Evolutionary conservation across 2,113 vertebrate species (phyloP).

Genomic region (Sinocyclocheilus grahami): DNA sequence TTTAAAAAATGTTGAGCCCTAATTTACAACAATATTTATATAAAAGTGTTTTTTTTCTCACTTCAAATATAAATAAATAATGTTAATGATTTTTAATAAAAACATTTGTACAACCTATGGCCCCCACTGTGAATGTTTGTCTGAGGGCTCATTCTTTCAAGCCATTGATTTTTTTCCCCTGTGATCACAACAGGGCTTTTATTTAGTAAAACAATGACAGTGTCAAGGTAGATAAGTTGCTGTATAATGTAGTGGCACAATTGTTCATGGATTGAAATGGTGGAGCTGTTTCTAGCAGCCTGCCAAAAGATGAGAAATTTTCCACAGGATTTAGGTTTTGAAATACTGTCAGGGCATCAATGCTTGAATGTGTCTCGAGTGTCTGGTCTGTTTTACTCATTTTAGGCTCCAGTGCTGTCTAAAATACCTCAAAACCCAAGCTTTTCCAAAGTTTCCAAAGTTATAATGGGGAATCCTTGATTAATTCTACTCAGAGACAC

Average conservation of each 20-base stretch:
- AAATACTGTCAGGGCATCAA: background rate
- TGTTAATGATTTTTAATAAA: background rate
- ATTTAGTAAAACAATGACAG: conserved; percentile 14
- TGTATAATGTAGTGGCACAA: background rate
- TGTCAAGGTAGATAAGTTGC: background rate
- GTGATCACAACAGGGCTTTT: conserved; percentile 18
- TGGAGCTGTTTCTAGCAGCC: background rate
- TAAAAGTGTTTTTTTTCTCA: background rate
- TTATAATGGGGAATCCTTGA: conserved; percentile 6
- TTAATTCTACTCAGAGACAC: conserved; percentile 12
- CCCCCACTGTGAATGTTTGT: background rate
- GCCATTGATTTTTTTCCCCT: background rate
- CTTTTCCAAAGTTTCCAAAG: conserved; percentile 11
- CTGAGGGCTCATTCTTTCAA: background rate
- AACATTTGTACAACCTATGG: background rate
- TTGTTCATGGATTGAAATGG: background rate
- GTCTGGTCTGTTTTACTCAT: conserved; percentile 14
- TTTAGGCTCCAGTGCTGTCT: background rate
- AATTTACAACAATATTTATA: background rate
- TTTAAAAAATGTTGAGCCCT: background rate
- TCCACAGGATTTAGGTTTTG: background rate
- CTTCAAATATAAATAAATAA: background rate
- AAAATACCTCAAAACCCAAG: background rate
- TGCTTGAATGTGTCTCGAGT: background rate
- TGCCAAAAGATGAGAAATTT: background rate